Base-by-base conservation (phyloP, 2,113 vertebrate genomes). In the Xiphophorus maculatus region DNA sequence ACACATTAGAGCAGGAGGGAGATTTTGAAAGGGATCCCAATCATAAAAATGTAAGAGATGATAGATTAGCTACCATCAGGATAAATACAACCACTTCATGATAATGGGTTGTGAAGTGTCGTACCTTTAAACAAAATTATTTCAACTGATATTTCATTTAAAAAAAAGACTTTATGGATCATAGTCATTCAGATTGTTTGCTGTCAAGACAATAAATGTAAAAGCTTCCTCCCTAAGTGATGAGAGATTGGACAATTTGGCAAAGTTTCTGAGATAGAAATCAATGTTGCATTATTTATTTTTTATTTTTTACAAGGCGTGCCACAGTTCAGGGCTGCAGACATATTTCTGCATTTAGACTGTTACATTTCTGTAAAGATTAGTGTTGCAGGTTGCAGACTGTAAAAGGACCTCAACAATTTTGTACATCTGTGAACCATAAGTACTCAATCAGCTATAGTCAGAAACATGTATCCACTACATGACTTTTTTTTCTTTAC, bases 41-140 rank as follows among this genome's bases (percentile, higher is more conserved):
- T 83, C 81, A 63, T 87, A 79, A 89, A 92, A 89, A 86, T 76
- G 86, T 81, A 89, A 40, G 72, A 61, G 68, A 73, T 89, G 84
- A 87, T 81, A 68, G 77, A 87, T 77, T 72, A 80, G 71, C 77
- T 87, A 77, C 75, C 73, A 83, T 84, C 71, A 80, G 77, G 64
- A 86, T 86, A 82, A 90, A 92, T 88, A 84, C 73, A 87, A 86
- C 75, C 84, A 89, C 76, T 89, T 76, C 48, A 73, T 60, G 62
- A 15, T 79, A 83, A 82, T 81, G 63, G 83, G 58, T 86, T 88
- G 81, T 85, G 65, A 87, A 85, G 81, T 70, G 66, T 77, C 74
- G 64, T 72, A 74, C 74, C 65, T 70, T 75, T 82, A 85, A 87
- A 74, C 61, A 70, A 76, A 87, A 76, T 80, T 76, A 86, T 85